Evolutionary conservation across 2,888 invertebrate species (phyloP).

Genomic region (Noctua janthe): DNA sequence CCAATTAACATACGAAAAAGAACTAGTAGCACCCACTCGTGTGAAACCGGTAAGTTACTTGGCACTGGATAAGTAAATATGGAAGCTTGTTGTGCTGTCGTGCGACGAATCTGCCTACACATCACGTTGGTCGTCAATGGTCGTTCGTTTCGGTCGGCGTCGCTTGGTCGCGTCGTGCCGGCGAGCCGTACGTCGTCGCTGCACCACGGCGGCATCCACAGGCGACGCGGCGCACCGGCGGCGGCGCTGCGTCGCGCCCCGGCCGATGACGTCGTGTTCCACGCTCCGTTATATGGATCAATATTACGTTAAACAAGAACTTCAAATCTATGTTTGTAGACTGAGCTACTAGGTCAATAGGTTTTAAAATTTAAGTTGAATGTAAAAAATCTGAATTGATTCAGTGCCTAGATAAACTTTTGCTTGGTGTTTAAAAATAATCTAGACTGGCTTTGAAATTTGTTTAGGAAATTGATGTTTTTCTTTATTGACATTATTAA

Average conservation of each 20-base stretch:
- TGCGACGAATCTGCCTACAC: constrained; percentile 88
- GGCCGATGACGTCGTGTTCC: constrained; percentile 54
- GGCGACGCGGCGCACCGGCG: not conserved
- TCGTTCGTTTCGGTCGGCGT: constrained; percentile 30
- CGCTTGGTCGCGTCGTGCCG: constrained; percentile 30
- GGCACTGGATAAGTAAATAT: constrained; percentile 87
- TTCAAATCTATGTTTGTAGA: constrained; percentile 37
- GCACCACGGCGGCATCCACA: constrained; percentile 10
- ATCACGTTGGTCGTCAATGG: constrained; percentile 50
- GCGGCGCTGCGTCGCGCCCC: constrained; percentile 31
- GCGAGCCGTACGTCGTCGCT: constrained; percentile 16
- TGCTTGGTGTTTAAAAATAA: constrained; percentile 2
- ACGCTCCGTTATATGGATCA: constrained; percentile 68
- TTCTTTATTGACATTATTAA: not conserved
- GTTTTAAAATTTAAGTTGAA: constrained; percentile 35
- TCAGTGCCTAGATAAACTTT: constrained; percentile 2
- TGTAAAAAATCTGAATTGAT: constrained; percentile 11
- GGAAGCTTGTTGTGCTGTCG: constrained; percentile 86
- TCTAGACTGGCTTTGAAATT: not conserved
- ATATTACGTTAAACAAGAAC: constrained; percentile 64
- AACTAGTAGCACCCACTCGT: constrained; percentile 86
- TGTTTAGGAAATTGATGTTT: not conserved
- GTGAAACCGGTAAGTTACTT: constrained; percentile 86
- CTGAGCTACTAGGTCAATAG: constrained; percentile 57
- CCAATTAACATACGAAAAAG: constrained; percentile 83